Percentiles rank a stretch among this genome's conserved stretches.
Evolutionary conservation across 2,797 vertebrate species (phyloP).

Genomic region (Podargus strigoides): DNA sequence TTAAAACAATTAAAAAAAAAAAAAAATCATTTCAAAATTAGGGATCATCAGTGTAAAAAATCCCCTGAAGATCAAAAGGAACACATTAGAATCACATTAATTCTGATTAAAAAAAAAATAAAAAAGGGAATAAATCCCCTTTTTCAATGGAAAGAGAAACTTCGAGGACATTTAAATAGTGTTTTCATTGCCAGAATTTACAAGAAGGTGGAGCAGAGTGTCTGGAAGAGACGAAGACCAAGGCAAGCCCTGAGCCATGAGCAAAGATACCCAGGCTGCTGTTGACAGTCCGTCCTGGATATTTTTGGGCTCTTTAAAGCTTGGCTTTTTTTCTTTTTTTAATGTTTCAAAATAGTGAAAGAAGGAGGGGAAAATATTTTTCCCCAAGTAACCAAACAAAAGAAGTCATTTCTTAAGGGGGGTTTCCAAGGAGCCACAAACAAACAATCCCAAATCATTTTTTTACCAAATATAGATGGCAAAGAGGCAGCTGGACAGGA

Average conservation of each 20-base stretch:
- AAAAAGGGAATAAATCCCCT: slow-evolving; percentile 12
- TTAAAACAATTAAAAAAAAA: slow-evolving; percentile 67
- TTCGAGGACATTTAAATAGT: slow-evolving; percentile 45
- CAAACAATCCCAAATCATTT: slow-evolving; percentile 11
- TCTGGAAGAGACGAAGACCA: not conserved
- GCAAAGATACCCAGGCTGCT: not conserved
- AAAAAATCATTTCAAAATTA: slow-evolving; percentile 47
- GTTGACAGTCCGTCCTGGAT: not conserved
- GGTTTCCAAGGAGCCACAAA: slow-evolving; percentile 50
- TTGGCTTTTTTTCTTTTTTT: not conserved
- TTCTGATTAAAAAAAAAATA: slow-evolving; percentile 20
- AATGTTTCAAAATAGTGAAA: not conserved
- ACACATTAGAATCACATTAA: slow-evolving; percentile 70
- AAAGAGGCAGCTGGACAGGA: not conserved
- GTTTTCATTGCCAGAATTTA: slow-evolving; percentile 52
- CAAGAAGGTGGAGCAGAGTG: slow-evolving; percentile 45
- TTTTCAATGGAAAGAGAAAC: slow-evolving; percentile 57
- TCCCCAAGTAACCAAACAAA: slow-evolving; percentile 42
- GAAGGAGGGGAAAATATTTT: slow-evolving; percentile 5
- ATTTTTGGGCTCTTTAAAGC: not conserved
- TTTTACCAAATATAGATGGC: slow-evolving; percentile 45
- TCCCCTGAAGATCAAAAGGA: slow-evolving; percentile 69
- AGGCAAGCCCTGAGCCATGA: not conserved
- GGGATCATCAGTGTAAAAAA: slow-evolving; percentile 60
- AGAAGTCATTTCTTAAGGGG: not conserved